Evolutionary conservation across 2,888 invertebrate species (phyloP).

Genomic region (Gasteruption jaculator): DNA sequence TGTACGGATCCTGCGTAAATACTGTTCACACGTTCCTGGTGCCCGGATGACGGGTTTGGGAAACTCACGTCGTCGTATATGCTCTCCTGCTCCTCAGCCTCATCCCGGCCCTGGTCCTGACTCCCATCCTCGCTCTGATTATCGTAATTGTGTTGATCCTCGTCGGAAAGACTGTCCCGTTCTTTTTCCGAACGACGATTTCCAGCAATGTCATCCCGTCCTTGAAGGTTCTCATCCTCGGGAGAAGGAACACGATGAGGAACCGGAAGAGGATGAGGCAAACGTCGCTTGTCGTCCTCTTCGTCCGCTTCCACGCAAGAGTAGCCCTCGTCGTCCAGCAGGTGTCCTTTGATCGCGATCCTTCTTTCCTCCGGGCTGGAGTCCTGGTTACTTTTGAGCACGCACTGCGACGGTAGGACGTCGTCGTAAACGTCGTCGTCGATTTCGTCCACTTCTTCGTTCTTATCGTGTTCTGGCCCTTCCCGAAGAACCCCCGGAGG

Average conservation of each 20-base stretch:
- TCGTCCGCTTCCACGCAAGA: slow-evolving; percentile 32
- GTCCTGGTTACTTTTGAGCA: slow-evolving; percentile 8
- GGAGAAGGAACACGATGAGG: too few species aligned
- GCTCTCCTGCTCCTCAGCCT: slow-evolving; percentile 25
- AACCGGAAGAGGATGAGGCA: too few species aligned
- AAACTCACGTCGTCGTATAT: slow-evolving; percentile 41
- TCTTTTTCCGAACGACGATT: too few species aligned
- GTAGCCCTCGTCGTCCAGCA: slow-evolving; percentile 31
- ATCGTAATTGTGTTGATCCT: too few species aligned
- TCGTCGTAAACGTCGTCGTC: slow-evolving; percentile 37
- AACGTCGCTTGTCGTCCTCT: slow-evolving; percentile 19
- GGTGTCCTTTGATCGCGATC: background rate
- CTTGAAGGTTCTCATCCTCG: too few species aligned
- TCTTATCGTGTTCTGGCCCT: slow-evolving; percentile 4
- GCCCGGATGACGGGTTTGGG: too few species aligned
- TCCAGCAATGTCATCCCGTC: too few species aligned
- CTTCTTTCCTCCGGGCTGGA: slow-evolving; percentile 13
- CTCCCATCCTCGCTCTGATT: too few species aligned
- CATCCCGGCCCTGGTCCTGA: too few species aligned
- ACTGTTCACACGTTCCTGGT: slow-evolving; percentile 45
- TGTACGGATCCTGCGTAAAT: slow-evolving; percentile 40
- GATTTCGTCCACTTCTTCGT: slow-evolving; percentile 16
- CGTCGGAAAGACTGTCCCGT: too few species aligned
- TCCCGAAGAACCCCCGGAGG: slow-evolving; percentile 8
- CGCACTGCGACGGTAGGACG: slow-evolving; percentile 24